Evolutionary conservation across 2,888 invertebrate genomes (phyloP).

Genomic region (Chydorus sphaericus): DNA sequence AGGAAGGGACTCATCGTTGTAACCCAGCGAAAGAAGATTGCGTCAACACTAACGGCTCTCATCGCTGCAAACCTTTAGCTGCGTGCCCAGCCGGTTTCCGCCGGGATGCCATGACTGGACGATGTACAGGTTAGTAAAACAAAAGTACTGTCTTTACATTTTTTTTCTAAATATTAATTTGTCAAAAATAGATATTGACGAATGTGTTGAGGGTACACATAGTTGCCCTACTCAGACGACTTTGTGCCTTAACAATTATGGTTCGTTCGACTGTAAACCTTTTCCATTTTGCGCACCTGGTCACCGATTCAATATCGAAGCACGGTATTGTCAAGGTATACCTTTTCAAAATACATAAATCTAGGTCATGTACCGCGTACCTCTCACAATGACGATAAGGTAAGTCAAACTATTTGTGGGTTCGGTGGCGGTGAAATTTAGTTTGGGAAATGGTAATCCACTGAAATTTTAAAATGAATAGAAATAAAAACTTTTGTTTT

Average conservation of each 20-base stretch:
- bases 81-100: constrained; percentile 19
- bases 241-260: constrained; percentile 51
- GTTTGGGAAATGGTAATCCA: not conserved
- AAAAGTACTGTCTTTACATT: not conserved
- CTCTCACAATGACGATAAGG: too few species aligned
- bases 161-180: not conserved
- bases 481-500: constrained; percentile 21
- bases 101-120: constrained; percentile 11
- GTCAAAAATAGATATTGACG: constrained; percentile 47
- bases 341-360: not conserved
- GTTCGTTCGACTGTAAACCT: constrained; percentile 26
- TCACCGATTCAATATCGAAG: constrained; percentile 15
- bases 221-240: constrained; percentile 48
- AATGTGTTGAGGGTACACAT: constrained; percentile 46
- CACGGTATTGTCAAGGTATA: constrained; percentile 23
- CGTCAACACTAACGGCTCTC: constrained; percentile 20
- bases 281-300: constrained; percentile 18
- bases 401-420: too few species aligned
- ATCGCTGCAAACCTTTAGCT: constrained; percentile 15
- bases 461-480: constrained; percentile 22
- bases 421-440: too few species aligned
- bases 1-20: constrained; percentile 26
- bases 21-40: constrained; percentile 27
- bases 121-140: constrained; percentile 17
- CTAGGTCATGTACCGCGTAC: too few species aligned